Conservation (phyloP, 30 jellyfish, hydroid and myxozoan species). For the Aurelia coerulea region DNA sequence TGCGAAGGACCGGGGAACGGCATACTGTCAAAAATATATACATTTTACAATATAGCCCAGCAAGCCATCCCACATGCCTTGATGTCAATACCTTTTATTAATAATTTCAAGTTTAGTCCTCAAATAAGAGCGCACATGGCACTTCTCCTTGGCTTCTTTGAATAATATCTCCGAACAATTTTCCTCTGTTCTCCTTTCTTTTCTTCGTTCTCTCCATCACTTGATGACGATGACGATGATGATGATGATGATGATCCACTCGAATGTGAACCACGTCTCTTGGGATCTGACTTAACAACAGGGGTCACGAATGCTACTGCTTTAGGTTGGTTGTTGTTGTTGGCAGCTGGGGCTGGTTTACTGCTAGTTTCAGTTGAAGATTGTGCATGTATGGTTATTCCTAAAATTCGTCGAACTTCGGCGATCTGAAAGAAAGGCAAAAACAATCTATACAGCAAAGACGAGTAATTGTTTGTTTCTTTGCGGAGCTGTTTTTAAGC, state of each 20-base stretch:
- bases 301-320: slow-evolving; percentile 74
- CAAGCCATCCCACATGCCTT: too few relatives aligned
- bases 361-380: background rate
- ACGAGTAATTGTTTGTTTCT: background rate
- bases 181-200: background rate
- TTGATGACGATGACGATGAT: slow-evolving; percentile 19
- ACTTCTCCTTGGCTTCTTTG: slow-evolving; percentile 1
- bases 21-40: too few relatives aligned
- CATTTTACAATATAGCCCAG: too few relatives aligned
- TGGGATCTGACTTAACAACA: slow-evolving; percentile 36
- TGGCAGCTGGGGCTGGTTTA: background rate
- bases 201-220: slow-evolving; percentile 3
- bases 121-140: slow-evolving; percentile 24
- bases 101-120: background rate
- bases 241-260: slow-evolving; percentile 23
- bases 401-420: slow-evolving; percentile 68
- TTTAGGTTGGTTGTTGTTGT: background rate
- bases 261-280: slow-evolving; percentile 36
- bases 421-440: slow-evolving; percentile 33
- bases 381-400: slow-evolving; percentile 36
- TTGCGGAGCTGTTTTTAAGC: too few relatives aligned
- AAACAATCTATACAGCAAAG: background rate
- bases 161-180: background rate
- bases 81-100: too few relatives aligned
- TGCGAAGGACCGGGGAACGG: too few relatives aligned